phyloP scores from a whole-genome alignment of 2,797 vertebrate genomes.

The Hippoglossus hippoglossus region DNA sequence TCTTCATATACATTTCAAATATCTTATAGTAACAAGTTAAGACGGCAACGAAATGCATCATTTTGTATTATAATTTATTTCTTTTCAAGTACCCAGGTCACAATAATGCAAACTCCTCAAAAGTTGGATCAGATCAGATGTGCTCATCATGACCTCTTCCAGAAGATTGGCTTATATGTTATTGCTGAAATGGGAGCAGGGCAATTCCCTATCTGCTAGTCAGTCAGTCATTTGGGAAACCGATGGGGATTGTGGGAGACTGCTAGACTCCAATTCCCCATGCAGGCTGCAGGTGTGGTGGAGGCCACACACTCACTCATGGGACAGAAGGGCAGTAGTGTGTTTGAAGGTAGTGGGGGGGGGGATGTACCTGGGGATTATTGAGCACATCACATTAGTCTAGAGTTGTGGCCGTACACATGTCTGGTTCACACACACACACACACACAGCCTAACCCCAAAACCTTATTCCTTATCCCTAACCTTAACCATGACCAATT shows the following conservation, averaged over 20 bases:
- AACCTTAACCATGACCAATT: too few species aligned
- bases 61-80: not conserved
- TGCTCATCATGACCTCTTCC: slow-evolving; percentile 66
- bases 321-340: slow-evolving; percentile 67
- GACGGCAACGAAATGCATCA: not conserved
- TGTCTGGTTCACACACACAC: slow-evolving; percentile 40
- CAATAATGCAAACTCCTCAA: slow-evolving; percentile 39
- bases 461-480: too few species aligned
- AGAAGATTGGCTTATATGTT: slow-evolving; percentile 70
- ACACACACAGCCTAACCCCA: not conserved
- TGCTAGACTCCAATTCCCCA: slow-evolving; percentile 76
- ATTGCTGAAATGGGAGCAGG: slow-evolving; percentile 69
- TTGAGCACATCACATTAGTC: slow-evolving; percentile 58
- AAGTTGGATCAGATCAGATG: slow-evolving; percentile 51
- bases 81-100: not conserved
- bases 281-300: slow-evolving; percentile 85
- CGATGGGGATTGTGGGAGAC: slow-evolving; percentile 71
- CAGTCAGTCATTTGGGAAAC: slow-evolving; percentile 72
- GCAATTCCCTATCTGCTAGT: slow-evolving; percentile 64
- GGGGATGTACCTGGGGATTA: slow-evolving; percentile 73
- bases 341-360: slow-evolving; percentile 34
- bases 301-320: slow-evolving; percentile 72
- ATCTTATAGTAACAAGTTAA: not conserved
- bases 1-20: not conserved
- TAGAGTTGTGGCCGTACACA: slow-evolving; percentile 53